Conservation (phyloP, 53 echinoderm and acorn worm genomes). For the Paracentrotus lividus region DNA sequence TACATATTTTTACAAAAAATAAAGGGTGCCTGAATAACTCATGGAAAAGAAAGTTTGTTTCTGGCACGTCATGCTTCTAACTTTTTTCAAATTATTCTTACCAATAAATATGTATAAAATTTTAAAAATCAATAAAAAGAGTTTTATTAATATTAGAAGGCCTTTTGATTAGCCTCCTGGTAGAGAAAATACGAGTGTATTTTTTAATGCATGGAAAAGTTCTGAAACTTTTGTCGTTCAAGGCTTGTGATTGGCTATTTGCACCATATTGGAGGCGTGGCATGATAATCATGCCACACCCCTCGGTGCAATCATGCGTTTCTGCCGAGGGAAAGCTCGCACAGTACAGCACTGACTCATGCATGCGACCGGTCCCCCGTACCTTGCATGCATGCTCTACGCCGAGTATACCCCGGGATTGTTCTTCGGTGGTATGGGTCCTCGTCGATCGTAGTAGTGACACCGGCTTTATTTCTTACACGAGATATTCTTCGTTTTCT, state of each 20-base stretch:
- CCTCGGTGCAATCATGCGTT: constrained; percentile 33
- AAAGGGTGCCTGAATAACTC: no score
- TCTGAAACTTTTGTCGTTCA: constrained; percentile 18
- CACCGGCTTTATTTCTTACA: constrained; percentile 24
- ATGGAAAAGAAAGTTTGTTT: no score
- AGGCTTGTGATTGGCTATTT: constrained; percentile 30
- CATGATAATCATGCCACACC: not conserved
- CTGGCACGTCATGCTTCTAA: no score
- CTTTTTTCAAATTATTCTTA: no score
- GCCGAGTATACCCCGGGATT: constrained; percentile 26
- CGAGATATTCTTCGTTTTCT: constrained; percentile 44
- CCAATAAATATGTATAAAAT: no score
- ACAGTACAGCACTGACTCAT: not conserved
- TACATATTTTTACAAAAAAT: no score
- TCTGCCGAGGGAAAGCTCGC: constrained; percentile 33
- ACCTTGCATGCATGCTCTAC: constrained; percentile 24
- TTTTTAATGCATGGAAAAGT: constrained; percentile 27
- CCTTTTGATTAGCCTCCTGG: no score
- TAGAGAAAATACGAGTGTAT: no score
- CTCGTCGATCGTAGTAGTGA: constrained; percentile 35
- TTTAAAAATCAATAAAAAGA: no score
- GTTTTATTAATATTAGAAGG: no score
- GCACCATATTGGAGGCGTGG: constrained; percentile 20
- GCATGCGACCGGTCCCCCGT: constrained; percentile 29
- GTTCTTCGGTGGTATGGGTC: constrained; percentile 24